Conservation (phyloP, 2,797 vertebrate species). For the Benthosema pterotum region DNA sequence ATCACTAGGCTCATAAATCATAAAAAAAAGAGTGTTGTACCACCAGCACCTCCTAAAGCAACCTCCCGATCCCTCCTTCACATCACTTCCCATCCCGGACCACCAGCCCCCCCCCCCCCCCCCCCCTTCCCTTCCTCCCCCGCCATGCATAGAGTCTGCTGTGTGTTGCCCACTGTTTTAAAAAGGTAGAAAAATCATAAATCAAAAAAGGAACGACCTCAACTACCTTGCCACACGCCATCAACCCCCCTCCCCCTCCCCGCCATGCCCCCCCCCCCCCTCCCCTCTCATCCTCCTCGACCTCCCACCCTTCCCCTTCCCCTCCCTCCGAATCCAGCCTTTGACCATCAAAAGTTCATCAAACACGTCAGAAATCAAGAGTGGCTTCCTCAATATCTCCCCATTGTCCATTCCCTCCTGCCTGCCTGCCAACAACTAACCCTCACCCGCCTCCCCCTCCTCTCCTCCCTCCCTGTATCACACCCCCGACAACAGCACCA, state of each 20-base stretch:
- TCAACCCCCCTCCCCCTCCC: constrained; percentile 27
- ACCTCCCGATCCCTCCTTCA: constrained; percentile 48
- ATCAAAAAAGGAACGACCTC: constrained; percentile 69
- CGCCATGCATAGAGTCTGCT: constrained; percentile 42
- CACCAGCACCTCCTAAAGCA: constrained; percentile 44
- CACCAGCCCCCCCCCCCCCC: constrained; percentile 13
- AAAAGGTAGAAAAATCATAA: constrained; percentile 68
- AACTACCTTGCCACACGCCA: constrained; percentile 70
- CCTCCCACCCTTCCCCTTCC: constrained; percentile 59
- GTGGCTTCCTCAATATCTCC: constrained; percentile 64
- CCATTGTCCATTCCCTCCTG: not conserved
- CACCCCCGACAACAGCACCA: constrained; percentile 11
- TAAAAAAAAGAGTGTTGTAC: constrained; percentile 59
- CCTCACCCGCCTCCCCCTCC: no score
- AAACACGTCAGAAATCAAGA: constrained; percentile 70
- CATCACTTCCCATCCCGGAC: constrained; percentile 35
- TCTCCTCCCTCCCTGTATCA: constrained; percentile 63
- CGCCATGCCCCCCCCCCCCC: constrained; percentile 32
- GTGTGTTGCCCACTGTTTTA: constrained; percentile 43
- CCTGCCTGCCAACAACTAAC: not conserved
- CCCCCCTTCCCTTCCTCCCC: constrained; percentile 33
- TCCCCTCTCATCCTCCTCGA: constrained; percentile 69
- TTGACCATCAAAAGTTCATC: constrained; percentile 14
- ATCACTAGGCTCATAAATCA: constrained; percentile 72
- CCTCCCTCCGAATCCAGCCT: not conserved